phyloP scores from a whole-genome alignment of 2,113 vertebrate species.

The Sturnira hondurensis region DNA sequence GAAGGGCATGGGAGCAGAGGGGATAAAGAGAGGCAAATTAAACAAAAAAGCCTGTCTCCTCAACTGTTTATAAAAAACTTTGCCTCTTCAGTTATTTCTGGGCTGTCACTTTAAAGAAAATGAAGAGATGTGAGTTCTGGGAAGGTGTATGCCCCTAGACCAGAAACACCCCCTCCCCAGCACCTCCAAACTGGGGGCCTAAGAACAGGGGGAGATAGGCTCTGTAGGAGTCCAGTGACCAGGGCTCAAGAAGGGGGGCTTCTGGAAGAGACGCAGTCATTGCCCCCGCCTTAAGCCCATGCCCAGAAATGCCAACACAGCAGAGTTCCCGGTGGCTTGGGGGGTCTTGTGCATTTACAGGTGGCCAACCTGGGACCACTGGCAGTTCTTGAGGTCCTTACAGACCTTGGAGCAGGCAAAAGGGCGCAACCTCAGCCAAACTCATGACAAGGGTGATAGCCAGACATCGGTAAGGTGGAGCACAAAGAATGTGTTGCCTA shows the following conservation, averaged over 20 bases:
- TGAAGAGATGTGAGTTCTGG: neutral
- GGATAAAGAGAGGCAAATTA: neutral
- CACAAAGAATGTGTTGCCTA: slow-evolving; percentile 87
- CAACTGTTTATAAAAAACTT: neutral
- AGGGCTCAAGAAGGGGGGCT: neutral
- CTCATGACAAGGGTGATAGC: slow-evolving; percentile 88
- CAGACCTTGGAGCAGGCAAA: slow-evolving; percentile 87
- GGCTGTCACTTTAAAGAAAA: slow-evolving; percentile 14
- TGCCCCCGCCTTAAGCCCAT: neutral
- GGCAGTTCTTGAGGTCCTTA: slow-evolving; percentile 86
- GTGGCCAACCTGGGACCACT: slow-evolving; percentile 83
- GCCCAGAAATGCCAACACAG: neutral
- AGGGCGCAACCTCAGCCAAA: slow-evolving; percentile 85
- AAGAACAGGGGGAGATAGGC: neutral
- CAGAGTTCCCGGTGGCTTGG: slow-evolving; percentile 86
- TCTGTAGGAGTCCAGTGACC: neutral
- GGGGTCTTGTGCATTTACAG: slow-evolving; percentile 87
- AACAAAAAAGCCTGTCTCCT: slow-evolving; percentile 5
- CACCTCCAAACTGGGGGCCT: neutral
- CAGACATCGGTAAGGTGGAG: slow-evolving; percentile 83
- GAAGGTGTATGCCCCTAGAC: neutral
- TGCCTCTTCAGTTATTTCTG: neutral
- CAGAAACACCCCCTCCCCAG: neutral
- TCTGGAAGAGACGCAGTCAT: neutral
- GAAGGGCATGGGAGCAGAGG: neutral